phyloP scores from a whole-genome alignment of 2,888 invertebrate genomes.

The Ashinkailepas kermadecensis region DNA sequence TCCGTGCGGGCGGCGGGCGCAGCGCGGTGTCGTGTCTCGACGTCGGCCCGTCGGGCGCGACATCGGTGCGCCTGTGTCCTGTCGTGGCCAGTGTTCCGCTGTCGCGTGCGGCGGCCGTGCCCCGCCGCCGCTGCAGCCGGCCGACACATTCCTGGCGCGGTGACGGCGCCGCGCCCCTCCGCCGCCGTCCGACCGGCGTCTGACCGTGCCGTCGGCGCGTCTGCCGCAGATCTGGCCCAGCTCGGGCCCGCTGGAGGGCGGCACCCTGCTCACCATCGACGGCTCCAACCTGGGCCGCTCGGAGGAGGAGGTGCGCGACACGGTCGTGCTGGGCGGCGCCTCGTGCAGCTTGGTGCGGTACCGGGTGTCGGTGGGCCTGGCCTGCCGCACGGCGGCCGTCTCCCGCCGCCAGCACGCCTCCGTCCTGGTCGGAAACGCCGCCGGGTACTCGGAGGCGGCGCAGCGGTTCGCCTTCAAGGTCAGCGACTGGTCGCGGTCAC shows the following conservation, averaged over 20 bases:
- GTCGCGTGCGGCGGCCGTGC: neutral
- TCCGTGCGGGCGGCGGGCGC: neutral
- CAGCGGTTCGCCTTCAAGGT: conserved; percentile 65
- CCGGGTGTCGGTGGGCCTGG: conserved; percentile 85
- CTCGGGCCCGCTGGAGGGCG: conserved; percentile 93
- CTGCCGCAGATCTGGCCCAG: conserved; percentile 70
- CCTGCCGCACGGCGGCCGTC: conserved; percentile 69
- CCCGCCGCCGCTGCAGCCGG: neutral
- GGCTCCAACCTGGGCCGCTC: conserved; percentile 92
- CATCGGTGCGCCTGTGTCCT: neutral
- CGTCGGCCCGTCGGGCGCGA: neutral
- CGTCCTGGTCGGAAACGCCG: conserved; percentile 81
- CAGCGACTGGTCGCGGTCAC: neutral
- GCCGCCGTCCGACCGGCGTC: neutral
- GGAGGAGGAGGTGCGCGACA: conserved; percentile 83
- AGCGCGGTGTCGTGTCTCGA: no score
- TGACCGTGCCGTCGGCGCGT: neutral
- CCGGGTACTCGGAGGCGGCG: conserved; percentile 79
- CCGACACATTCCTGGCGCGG: neutral
- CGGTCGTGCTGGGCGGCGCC: conserved; percentile 82
- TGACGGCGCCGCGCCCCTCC: neutral
- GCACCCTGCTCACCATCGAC: conserved; percentile 89
- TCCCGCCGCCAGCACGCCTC: conserved; percentile 62
- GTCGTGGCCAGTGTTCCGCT: no score
- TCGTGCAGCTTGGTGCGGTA: conserved; percentile 82